Conservation (phyloP, 2,113 vertebrate genomes). For the Ramphastos sulfuratus region DNA sequence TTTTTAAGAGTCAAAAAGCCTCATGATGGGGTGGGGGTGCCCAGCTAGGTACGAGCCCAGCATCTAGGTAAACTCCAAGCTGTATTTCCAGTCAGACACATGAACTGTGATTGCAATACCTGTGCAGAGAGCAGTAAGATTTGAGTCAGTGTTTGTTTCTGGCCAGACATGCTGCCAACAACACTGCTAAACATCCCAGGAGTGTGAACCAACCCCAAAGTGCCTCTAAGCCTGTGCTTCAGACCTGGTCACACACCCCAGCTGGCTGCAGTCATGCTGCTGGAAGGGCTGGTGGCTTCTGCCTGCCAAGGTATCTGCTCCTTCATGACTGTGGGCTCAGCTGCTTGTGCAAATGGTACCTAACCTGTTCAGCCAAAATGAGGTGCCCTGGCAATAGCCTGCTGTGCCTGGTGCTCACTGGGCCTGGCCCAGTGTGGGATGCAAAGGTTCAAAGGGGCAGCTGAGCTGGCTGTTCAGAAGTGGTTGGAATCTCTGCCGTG, state of each 20-base stretch:
- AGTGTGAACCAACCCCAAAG: not conserved
- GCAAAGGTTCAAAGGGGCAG: not conserved
- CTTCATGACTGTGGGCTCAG: not conserved
- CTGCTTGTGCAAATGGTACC: accelerated
- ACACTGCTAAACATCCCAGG: not conserved
- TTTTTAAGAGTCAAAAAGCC: not conserved
- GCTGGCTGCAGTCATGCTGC: not conserved
- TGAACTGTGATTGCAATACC: not conserved
- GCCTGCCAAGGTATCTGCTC: not conserved
- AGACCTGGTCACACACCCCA: not conserved
- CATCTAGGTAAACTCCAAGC: not conserved
- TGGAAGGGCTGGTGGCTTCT: not conserved
- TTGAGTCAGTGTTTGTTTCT: not conserved
- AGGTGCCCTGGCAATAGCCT: not conserved
- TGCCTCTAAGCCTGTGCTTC: not conserved
- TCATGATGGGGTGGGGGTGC: not conserved
- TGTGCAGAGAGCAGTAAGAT: not conserved
- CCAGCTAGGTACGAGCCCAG: not conserved
- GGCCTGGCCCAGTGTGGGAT: not conserved
- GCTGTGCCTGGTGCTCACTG: not conserved
- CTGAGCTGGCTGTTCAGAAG: not conserved
- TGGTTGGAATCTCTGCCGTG: not conserved
- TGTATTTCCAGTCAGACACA: not conserved
- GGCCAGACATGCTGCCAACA: not conserved
- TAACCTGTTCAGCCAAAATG: not conserved